Evolutionary conservation across 1,140 invertebrate species (phyloP), one percentile per base, ranked within the genome.

Genomic region (Dreissena polymorpha): DNA sequence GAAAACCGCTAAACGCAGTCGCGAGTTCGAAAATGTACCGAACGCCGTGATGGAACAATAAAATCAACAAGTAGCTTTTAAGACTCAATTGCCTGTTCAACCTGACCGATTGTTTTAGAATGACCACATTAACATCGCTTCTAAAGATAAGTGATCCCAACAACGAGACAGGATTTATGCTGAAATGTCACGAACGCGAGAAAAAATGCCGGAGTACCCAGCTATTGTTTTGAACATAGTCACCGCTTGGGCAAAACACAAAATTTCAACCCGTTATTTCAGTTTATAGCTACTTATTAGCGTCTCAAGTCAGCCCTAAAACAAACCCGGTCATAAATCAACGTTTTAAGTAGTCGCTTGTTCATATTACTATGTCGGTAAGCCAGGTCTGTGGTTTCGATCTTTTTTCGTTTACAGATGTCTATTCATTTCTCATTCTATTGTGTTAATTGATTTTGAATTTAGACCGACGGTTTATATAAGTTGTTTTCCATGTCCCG

Each of bases 271-370:
- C 57, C 16, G 16, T 60, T 60, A 18, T 60, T 18, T 18, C 57
- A n/a, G 16, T 60, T 60, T 60, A 60, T 23, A 60, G 57, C 57
- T 60, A 60, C 57, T 60, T 60, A 60, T 60, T 60, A 60, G 2
- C 57, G 57, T 60, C 16, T 23, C 21, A 60, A 60, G 57, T 60
- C 16, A 60, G 57, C 16, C 57, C 57, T 60, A 60, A 60, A 60
- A 23, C 57, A 60, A 23, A 18, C 57, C 21, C 21, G 57, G 57
- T 60, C 57, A 23, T 60, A 60, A 60, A 60, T 60, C 57, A 60
- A 60, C 39, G 57, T 60, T 60, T 60, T 60, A 60, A 60, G 57
- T 23, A 60, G 16, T 60, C 39, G 39, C 39, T 39, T 39, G 39
- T 39, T 39, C 39, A 5, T 39, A 39, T 39, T 39, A 39, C 39